phyloP scores from a whole-genome alignment of 2,888 invertebrate genomes.

The Chorisops tibialis region DNA sequence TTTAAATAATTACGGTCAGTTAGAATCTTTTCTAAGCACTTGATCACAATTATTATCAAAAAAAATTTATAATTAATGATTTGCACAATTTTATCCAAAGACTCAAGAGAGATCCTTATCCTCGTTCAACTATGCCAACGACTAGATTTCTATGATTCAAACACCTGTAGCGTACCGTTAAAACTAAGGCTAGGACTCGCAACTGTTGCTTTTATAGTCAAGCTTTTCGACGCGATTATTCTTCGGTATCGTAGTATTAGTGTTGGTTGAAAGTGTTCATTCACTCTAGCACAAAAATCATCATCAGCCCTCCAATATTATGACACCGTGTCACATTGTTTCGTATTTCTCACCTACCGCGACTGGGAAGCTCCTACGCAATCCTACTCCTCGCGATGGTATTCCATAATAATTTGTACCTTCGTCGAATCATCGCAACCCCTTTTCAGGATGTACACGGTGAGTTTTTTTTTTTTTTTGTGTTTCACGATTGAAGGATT shows the following conservation, averaged over 20 bases:
- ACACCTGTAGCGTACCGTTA: conserved; percentile 38
- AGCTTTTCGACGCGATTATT: not conserved
- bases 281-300: not conserved
- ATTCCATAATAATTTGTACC: not conserved
- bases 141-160: conserved; percentile 12
- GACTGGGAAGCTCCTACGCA: conserved; percentile 12
- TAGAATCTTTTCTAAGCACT: too few species aligned
- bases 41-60: too few species aligned
- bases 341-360: not conserved
- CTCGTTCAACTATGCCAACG: not conserved
- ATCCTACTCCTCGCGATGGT: conserved; percentile 5
- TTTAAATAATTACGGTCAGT: too few species aligned
- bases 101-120: not conserved
- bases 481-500: too few species aligned
- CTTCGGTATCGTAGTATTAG: not conserved
- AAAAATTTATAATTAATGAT: too few species aligned
- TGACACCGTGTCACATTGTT: too few species aligned
- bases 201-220: conserved; percentile 36
- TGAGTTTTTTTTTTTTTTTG: too few species aligned
- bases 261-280: not conserved
- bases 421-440: too few species aligned
- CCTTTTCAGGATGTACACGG: too few species aligned
- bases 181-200: conserved; percentile 33
- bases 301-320: conserved; percentile 4
- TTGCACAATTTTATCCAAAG: too few species aligned